Base-by-base conservation (phyloP, 2,888 invertebrate genomes). In the Griposia aprilina region DNA sequence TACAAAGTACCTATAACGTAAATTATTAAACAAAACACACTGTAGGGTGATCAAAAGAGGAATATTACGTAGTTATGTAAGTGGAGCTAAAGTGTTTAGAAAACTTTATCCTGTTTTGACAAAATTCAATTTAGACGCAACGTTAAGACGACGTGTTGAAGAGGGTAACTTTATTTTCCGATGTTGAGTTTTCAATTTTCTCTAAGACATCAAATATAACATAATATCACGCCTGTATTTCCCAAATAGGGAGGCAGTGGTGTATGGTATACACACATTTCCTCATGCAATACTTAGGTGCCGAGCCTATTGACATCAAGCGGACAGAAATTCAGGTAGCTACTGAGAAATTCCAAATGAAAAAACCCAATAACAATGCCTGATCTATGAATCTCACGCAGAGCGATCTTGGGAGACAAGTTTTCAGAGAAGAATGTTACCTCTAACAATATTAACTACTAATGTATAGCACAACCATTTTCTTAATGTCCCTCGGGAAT, bases 131-230 rank as follows among this genome's bases (percentile, higher is more conserved):
- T 74, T 55, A 23, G 13, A 45, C 23, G 41, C 55, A 55, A 20
- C 41, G 30, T 45, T 55, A 26, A 74, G 8, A 23, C 36, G 26
- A 71, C 36, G 41, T n/a, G 41, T 52, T 45, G 74, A 74, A 13
- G 5, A 73, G 50, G 23, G 17, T 41, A 45, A 30, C 17, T 57
- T 57, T n/a, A 45, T 45, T 55, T 45, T 30, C n/a, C 45, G 41
- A 13, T n/a, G 55, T 45, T 74, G 30, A 74, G 20, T 45, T 74
- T 57, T n/a, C 6, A n/a, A 45, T 74, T 74, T 57, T 74, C 45
- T 45, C 11, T 45, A 45, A 30, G n/a, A n/a, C 45, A 57, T n/a
- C 30, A n/a, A 57, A 74, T 15, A 45, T 45, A 13, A 30, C 26
- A 26, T 13, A 8, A 8, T 1, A 50, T 26, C 23, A 45, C 23